A percentile compares a stretch with the other conserved stretches of the same genome.
Conservation (phyloP, 92 coral and sea anemone genomes). For the Meandrina meandrites region DNA sequence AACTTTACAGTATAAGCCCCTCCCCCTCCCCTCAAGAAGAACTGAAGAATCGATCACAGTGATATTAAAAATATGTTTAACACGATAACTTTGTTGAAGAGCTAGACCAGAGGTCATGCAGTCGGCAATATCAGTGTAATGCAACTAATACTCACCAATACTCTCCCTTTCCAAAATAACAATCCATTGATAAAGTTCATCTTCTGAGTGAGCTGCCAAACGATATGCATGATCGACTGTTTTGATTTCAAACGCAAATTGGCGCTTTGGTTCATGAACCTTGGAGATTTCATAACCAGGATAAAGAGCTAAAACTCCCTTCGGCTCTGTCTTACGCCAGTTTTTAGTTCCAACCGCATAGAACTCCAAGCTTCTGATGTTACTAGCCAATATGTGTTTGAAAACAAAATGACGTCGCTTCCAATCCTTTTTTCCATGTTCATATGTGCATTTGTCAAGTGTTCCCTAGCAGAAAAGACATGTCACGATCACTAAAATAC, state of each 20-base stretch:
- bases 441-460: conserved; percentile 81
- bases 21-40: not conserved
- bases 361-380: conserved; percentile 80
- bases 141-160: conserved; percentile 63
- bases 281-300: conserved; percentile 84
- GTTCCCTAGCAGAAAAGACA: conserved; percentile 60
- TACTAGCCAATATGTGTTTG: conserved; percentile 84
- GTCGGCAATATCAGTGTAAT: not conserved
- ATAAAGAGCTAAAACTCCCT: conserved; percentile 87
- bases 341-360: conserved; percentile 77
- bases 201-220: conserved; percentile 87
- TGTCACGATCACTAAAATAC: not conserved
- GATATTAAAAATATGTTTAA: not conserved
- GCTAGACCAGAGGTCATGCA: not conserved
- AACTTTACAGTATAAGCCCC: not conserved
- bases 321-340: conserved; percentile 86
- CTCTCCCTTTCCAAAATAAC: conserved; percentile 82
- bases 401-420: conserved; percentile 90
- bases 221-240: conserved; percentile 88
- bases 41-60: not conserved
- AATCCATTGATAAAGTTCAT: conserved; percentile 81
- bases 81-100: not conserved
- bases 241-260: conserved; percentile 82
- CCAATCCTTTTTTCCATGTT: conserved; percentile 91
- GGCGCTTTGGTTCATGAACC: conserved; percentile 78